A percentile compares a stretch with the other conserved stretches of the same genome.
Conservation (phyloP, 2,888 invertebrate species). For the Leptinotarsa tumamoca region DNA sequence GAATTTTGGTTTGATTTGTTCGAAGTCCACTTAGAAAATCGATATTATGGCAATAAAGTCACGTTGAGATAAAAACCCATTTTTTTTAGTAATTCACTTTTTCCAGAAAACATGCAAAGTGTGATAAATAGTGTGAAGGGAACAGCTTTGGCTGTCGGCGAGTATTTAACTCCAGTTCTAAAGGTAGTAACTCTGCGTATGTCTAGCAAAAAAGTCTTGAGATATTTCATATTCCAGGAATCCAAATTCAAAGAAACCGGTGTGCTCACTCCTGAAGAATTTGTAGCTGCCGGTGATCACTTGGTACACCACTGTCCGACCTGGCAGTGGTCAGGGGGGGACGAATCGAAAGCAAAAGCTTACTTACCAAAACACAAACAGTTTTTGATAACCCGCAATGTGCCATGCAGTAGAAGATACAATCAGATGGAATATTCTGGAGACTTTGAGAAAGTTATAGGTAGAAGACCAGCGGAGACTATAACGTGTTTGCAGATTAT, state of each 20-base stretch:
- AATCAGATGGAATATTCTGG: slow-evolving; percentile 95
- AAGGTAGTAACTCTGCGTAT: slow-evolving; percentile 74
- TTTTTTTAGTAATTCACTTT: too few species aligned
- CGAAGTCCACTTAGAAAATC: not conserved
- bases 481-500: too few species aligned
- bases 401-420: slow-evolving; percentile 95
- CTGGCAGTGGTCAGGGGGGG: slow-evolving; percentile 98
- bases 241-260: slow-evolving; percentile 98
- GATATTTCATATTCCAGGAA: slow-evolving; percentile 72
- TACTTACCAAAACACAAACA: slow-evolving; percentile 97
- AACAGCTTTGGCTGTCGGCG: slow-evolving; percentile 94
- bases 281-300: slow-evolving; percentile 98
- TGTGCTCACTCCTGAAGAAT: slow-evolving; percentile 98
- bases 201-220: too few species aligned
- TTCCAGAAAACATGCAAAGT: slow-evolving; percentile 81
- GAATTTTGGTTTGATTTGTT: not conserved
- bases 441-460: slow-evolving; percentile 89
- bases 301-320: slow-evolving; percentile 99
- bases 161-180: slow-evolving; percentile 94
- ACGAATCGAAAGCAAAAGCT: slow-evolving; percentile 86
- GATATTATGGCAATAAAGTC: not conserved
- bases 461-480: slow-evolving; percentile 15
- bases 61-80: not conserved
- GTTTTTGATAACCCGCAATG: slow-evolving; percentile 96
- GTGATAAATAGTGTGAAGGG: slow-evolving; percentile 96